These are phyloP conservation scores for Myxocyprinus asiaticus DNA, from an alignment of 2,113 vertebrate genomes.

Conservation along the genomic window DNA sequence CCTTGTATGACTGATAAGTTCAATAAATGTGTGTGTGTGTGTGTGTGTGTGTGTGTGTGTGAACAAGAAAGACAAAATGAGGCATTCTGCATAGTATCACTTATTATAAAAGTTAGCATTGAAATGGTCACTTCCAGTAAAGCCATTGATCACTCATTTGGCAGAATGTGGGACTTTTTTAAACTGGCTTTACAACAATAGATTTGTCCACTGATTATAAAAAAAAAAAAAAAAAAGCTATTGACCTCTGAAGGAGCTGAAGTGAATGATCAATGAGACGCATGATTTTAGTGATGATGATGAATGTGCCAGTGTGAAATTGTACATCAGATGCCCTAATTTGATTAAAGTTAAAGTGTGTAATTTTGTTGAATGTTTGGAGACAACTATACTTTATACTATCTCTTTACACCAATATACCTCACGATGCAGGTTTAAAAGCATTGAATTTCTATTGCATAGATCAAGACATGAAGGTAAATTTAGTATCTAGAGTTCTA, in stretches of 20 bases:
- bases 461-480: too few relatives aligned
- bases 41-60: slow-evolving; percentile 21
- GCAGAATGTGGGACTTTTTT: not conserved
- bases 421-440: too few relatives aligned
- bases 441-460: too few relatives aligned
- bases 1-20: slow-evolving; percentile 1
- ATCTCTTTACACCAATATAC: too few relatives aligned
- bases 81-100: not conserved
- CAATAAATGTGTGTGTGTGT: not conserved
- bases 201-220: slow-evolving; percentile 17
- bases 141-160: slow-evolving; percentile 23
- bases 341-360: too few relatives aligned
- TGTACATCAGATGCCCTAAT: slow-evolving; percentile 10
- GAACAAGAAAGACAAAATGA: not conserved
- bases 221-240: slow-evolving; percentile 1
- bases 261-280: not conserved
- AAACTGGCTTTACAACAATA: slow-evolving; percentile 33
- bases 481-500: too few relatives aligned
- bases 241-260: slow-evolving; percentile 16
- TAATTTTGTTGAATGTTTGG: too few relatives aligned
- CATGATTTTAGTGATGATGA: slow-evolving; percentile 4
- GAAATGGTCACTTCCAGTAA: slow-evolving; percentile 27
- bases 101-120: not conserved
- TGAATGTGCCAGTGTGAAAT: not conserved
- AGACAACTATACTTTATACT: too few relatives aligned